phyloP scores from a whole-genome alignment of 2,888 invertebrate species.

The Eurytoma adleriae region DNA sequence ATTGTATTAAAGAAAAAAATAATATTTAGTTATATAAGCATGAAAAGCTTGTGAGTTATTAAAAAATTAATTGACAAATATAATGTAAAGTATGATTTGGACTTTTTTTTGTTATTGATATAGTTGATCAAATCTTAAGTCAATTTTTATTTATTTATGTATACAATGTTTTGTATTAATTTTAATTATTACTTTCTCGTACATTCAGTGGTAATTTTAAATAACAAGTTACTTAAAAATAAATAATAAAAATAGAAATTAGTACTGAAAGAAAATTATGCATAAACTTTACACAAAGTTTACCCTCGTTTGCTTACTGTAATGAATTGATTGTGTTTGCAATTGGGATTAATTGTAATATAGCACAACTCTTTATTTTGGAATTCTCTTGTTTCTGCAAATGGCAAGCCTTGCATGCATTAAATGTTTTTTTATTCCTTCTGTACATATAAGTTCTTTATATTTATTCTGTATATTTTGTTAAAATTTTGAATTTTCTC shows the following conservation, averaged over 20 bases:
- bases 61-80: conserved; percentile 24
- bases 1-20: conserved; percentile 16
- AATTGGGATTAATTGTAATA: conserved; percentile 9
- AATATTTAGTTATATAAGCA: conserved; percentile 44
- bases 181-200: neutral
- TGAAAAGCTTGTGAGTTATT: conserved; percentile 47
- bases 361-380: conserved; percentile 37
- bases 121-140: conserved; percentile 6
- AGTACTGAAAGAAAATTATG: neutral
- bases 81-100: neutral
- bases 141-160: conserved; percentile 11
- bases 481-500: conserved; percentile 6
- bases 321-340: conserved; percentile 28
- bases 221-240: neutral
- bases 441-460: conserved; percentile 37
- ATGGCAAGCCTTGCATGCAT: conserved; percentile 46
- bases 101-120: neutral
- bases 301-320: conserved; percentile 31
- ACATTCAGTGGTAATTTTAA: neutral
- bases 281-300: conserved; percentile 32
- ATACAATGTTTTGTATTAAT: conserved; percentile 7
- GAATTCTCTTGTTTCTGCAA: conserved; percentile 26
- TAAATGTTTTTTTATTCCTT: conserved; percentile 35
- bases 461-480: conserved; percentile 1
- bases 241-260: conserved; percentile 1